phyloP scores from a whole-genome alignment of 2,113 vertebrate genomes.

The Cromileptes altivelis region DNA sequence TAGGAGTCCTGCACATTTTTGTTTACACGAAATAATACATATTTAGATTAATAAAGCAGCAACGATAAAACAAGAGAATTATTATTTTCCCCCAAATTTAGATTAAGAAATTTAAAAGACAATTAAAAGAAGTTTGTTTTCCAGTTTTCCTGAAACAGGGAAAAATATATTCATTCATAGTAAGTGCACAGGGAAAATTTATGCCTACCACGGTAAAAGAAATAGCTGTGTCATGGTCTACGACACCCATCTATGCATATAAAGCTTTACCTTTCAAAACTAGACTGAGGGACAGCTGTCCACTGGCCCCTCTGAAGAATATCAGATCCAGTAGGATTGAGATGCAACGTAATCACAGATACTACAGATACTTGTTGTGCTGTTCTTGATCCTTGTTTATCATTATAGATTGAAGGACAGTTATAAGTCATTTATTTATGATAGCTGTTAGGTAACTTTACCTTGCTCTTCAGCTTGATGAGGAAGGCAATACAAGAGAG shows the following conservation, averaged over 20 bases:
- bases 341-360: not conserved
- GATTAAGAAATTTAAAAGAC: too few species aligned
- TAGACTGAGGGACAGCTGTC: not conserved
- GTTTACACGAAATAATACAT: not conserved
- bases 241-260: too few species aligned
- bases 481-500: slow-evolving; percentile 89
- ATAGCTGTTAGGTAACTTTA: slow-evolving; percentile 32
- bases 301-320: not conserved
- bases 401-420: not conserved
- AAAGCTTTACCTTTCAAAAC: not conserved
- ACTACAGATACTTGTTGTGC: not conserved
- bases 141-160: too few species aligned
- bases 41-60: not conserved
- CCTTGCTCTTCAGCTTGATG: slow-evolving; percentile 90
- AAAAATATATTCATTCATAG: too few species aligned
- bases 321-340: not conserved
- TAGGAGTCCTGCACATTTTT: not conserved
- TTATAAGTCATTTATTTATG: not conserved
- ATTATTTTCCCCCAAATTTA: too few species aligned
- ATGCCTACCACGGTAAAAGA: too few species aligned
- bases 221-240: too few species aligned
- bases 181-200: too few species aligned
- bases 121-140: too few species aligned
- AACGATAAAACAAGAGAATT: too few species aligned
- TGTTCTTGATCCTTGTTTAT: not conserved